Conservation (phyloP, 2,113 vertebrate genomes). For the Malaclemys terrapin region DNA sequence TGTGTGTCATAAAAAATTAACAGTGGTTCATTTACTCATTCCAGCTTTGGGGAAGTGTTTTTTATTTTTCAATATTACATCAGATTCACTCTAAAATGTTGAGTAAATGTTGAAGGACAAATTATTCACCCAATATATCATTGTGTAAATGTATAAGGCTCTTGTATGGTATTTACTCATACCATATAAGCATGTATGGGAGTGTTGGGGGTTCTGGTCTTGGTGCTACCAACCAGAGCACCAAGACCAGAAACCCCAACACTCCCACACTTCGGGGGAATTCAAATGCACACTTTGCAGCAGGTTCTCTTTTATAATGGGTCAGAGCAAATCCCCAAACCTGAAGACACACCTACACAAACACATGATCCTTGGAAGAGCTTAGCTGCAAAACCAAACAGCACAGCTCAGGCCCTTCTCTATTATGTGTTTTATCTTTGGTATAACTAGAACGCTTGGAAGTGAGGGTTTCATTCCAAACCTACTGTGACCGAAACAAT, state of each 20-base stretch:
- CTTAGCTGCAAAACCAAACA: neutral
- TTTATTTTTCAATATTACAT: neutral
- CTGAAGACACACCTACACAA: neutral
- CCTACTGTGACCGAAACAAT: neutral
- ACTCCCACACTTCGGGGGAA: neutral
- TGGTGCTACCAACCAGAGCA: too few relatives aligned
- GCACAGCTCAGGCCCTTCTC: neutral
- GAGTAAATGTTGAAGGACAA: neutral
- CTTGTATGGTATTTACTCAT: rapidly evolving
- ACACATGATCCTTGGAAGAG: neutral
- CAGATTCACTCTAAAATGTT: neutral
- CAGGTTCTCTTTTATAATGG: neutral
- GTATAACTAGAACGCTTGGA: neutral
- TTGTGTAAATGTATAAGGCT: neutral
- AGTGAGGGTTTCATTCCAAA: neutral
- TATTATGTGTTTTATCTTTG: neutral
- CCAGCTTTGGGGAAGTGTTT: too few relatives aligned
- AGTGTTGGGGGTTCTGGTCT: too few relatives aligned
- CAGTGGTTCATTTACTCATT: neutral
- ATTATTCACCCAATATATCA: neutral
- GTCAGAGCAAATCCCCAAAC: neutral
- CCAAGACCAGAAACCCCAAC: neutral
- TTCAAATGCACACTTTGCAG: rapidly evolving
- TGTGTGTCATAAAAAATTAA: neutral
- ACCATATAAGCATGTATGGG: too few relatives aligned